phyloP scores from a whole-genome alignment of 2,888 invertebrate genomes.

The Seladonia tumulorum region DNA sequence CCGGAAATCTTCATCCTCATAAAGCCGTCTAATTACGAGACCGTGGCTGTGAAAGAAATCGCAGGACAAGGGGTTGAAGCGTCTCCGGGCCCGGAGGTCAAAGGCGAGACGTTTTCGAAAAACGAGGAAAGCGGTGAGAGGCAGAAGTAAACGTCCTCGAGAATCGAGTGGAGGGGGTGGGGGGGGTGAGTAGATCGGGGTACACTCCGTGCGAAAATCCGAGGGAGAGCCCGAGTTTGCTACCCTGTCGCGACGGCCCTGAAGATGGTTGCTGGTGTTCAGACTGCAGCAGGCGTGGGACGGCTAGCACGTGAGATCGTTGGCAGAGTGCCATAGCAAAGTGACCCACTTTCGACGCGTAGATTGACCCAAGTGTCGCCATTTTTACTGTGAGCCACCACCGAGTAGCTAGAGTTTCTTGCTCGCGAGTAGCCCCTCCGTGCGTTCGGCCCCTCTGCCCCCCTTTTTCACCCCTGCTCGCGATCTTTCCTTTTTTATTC shows the following conservation, averaged over 20 bases:
- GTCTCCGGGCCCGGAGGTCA: background rate
- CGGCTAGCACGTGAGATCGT: constrained; percentile 76
- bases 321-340: constrained; percentile 77
- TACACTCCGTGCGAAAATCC: background rate
- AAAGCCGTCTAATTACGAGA: background rate
- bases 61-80: background rate
- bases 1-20: no score
- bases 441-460: background rate
- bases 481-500: constrained; percentile 36
- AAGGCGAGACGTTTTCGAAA: background rate
- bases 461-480: background rate
- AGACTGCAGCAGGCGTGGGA: constrained; percentile 67
- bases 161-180: background rate
- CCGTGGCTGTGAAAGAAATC: background rate
- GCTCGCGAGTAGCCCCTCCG: background rate
- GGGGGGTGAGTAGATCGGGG: background rate
- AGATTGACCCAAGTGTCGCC: constrained; percentile 74
- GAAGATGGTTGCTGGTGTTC: constrained; percentile 55
- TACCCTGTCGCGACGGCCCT: constrained; percentile 37
- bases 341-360: constrained; percentile 77
- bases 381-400: constrained; percentile 65
- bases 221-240: constrained; percentile 17
- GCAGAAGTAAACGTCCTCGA: background rate
- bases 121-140: background rate
- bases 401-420: constrained; percentile 41